Evolutionary conservation across 1,140 invertebrate genomes (phyloP).

Genomic region (Calosoma granatense): DNA sequence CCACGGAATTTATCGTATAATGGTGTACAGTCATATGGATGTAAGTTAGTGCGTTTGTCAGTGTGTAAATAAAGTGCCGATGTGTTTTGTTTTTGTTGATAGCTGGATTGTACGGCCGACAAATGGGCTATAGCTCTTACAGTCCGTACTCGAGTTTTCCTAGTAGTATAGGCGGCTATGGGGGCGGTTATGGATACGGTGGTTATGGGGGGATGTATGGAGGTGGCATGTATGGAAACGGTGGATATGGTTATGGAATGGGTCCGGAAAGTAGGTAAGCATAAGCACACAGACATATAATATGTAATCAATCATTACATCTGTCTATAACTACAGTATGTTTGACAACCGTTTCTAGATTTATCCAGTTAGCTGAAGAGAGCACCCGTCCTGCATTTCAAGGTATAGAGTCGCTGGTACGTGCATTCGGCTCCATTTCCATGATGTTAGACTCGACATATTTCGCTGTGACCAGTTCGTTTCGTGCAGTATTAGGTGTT

Average conservation of each 20-base stretch:
- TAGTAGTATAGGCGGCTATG: slow-evolving; percentile 16
- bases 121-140: slow-evolving; percentile 12
- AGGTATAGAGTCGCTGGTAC: slow-evolving; percentile 86
- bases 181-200: slow-evolving; percentile 17
- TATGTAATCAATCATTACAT: slow-evolving; percentile 15
- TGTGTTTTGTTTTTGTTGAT: slow-evolving; percentile 9
- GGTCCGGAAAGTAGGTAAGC: slow-evolving; percentile 50
- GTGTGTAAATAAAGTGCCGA: slow-evolving; percentile 8
- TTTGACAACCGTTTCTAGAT: slow-evolving; percentile 51
- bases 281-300: slow-evolving; percentile 26
- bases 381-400: slow-evolving; percentile 85
- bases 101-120: not conserved
- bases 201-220: slow-evolving; percentile 30
- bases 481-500: slow-evolving; percentile 87
- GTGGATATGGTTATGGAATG: slow-evolving; percentile 27
- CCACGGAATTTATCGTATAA: slow-evolving; percentile 18
- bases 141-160: slow-evolving; percentile 12
- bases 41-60: slow-evolving; percentile 2
- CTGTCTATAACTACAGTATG: slow-evolving; percentile 11
- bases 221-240: slow-evolving; percentile 15
- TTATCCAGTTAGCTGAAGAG: slow-evolving; percentile 82
- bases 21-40: not conserved
- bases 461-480: slow-evolving; percentile 88
- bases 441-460: slow-evolving; percentile 97
- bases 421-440: slow-evolving; percentile 83